Evolutionary conservation across 1,140 invertebrate species (phyloP), one percentile per base, ranked within the genome.

Genomic region (Hylaeus volcanicus): DNA sequence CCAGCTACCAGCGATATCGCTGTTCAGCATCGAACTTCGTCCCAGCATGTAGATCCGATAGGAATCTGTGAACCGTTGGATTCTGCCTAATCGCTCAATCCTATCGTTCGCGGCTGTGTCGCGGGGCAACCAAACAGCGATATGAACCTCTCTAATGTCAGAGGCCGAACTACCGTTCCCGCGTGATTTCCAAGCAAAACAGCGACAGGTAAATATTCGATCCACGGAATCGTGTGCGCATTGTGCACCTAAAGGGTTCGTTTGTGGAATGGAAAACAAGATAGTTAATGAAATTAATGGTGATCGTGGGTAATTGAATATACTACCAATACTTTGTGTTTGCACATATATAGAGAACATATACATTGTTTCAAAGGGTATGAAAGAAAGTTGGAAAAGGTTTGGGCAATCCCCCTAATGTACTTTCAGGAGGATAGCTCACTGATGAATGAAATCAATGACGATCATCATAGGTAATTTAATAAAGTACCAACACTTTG

Each of bases 61-160:
- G 45, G 53, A 71, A 87, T 87, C 85, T 86, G 60, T 63, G 61
- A 74, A 87, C 84, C 85, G 84, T 87, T 87, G 81, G 60, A 86
- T 87, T 86, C 84, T 48, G 39, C 60, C 76, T 87, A 86, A 86
- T 86, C 84, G 84, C 72, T 80, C 71, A 83, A 83, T 83, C 69
- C 74, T 78, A 78, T 74, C 81, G 60, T 45, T 48, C 68, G 60
- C 53, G 45, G 51, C 60, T 26, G 64, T 64, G 76, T 83, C 84
- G 68, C 75, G 61, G 58, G 6, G 48, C 63, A 71, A 75, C 51
- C 63, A 37, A 70, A 85, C 74, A 76, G 66, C 63, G 41, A 82
- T 82, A 68, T 45, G 48, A 82, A 85, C 56, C 48, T 65, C 26
- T 61, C 60, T 60, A 12, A 39, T 82, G 74, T 82, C 83, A 82